Conservation (phyloP, 2,888 invertebrate genomes). For the Xestoiulus laeticollis region DNA sequence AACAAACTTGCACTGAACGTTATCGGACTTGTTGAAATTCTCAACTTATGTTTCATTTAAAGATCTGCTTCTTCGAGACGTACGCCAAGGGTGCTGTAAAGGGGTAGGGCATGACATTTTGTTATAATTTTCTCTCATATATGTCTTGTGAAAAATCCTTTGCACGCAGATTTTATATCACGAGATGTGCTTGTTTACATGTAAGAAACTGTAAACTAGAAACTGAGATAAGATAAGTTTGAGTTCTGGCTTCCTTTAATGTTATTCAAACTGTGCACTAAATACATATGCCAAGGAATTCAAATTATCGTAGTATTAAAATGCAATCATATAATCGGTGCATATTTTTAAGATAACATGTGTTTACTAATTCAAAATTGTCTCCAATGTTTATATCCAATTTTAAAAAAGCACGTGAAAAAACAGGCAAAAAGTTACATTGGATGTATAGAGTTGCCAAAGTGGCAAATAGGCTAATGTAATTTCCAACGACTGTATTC, state of each 20-base stretch:
- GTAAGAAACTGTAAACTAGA: too few relatives aligned
- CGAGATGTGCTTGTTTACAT: too few relatives aligned
- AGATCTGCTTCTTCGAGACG: not conserved
- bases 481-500: not conserved
- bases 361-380: not conserved
- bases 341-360: too few relatives aligned
- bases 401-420: not conserved
- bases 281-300: too few relatives aligned
- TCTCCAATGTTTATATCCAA: too few relatives aligned
- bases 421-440: not conserved
- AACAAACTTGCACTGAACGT: constrained; percentile 40
- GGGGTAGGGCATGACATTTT: not conserved
- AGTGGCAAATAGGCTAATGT: not conserved
- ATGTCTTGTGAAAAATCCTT: too few relatives aligned
- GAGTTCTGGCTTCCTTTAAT: too few relatives aligned
- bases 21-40: constrained; percentile 23
- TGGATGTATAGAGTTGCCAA: not conserved
- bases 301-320: too few relatives aligned
- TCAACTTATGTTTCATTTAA: constrained; percentile 30
- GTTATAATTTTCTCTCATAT: not conserved
- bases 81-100: not conserved
- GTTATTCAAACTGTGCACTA: too few relatives aligned
- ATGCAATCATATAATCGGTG: not conserved
- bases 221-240: too few relatives aligned
- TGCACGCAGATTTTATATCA: too few relatives aligned